Conservation (phyloP, 2,113 vertebrate genomes). For the Dicerorhinus sumatrensis region DNA sequence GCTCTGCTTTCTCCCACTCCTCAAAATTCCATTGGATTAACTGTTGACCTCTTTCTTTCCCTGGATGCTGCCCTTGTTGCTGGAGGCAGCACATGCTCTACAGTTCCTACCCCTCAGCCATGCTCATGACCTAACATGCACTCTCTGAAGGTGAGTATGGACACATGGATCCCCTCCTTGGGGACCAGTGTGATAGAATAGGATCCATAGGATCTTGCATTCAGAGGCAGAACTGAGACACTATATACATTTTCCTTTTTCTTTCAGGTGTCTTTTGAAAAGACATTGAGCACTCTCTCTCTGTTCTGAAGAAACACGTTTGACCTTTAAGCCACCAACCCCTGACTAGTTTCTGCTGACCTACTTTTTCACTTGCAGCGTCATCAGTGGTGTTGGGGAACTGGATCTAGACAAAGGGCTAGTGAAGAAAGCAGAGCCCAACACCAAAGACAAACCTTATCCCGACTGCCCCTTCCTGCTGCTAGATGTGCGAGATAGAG, state of each 20-base stretch:
- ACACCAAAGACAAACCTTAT: conserved; percentile 88
- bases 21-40: neutral
- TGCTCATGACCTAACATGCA: neutral
- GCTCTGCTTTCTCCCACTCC: neutral
- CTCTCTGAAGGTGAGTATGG: neutral
- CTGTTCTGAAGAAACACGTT: neutral
- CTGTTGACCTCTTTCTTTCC: neutral
- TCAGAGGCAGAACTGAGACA: conserved; percentile 12
- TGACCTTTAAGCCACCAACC: conserved; percentile 42
- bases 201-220: neutral
- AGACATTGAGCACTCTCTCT: neutral
- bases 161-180: neutral
- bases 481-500: conserved; percentile 94
- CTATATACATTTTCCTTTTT: conserved; percentile 13
- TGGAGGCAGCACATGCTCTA: neutral
- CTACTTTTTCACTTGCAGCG: conserved; percentile 83
- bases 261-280: conserved; percentile 28
- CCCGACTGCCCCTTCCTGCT: conserved; percentile 96
- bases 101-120: neutral
- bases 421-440: conserved; percentile 73
- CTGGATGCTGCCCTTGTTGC: neutral
- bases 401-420: conserved; percentile 90
- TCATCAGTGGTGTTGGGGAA: conserved; percentile 96
- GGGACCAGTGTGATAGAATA: neutral
- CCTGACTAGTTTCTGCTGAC: conserved; percentile 30